Evolutionary conservation across 2,113 vertebrate species (phyloP), one percentile per base, ranked within the genome.

Genomic region (Gasterosteus aculeatus): DNA sequence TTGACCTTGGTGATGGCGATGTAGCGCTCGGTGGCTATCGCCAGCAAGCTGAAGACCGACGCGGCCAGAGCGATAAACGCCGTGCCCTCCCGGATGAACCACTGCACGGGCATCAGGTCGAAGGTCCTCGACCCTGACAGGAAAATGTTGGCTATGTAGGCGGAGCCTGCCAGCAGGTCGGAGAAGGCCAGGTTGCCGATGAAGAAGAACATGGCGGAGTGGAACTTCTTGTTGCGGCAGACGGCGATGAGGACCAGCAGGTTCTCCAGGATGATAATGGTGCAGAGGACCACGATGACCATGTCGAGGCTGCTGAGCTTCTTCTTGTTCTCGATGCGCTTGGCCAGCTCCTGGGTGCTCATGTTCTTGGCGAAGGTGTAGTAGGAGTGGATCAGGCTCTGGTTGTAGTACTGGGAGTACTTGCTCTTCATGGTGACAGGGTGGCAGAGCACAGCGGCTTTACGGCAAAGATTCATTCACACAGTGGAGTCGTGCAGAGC

Each of bases 191-290:
- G 41, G 72, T 99, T 99, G 8, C 97, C 97, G 7, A 99, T 96
- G 88, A 99, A 98, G 86, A 98, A 94, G 88, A 97, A 99, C 97
- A 98, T 99, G 88, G 97, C 97, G 0, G 98, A 94, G 89, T 99
- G 98, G 26, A 99, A 97, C 77, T 97, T 96, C 77, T 96, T 97
- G 92, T 99, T 98, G 47, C 97, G 95, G 49, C 90, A 96, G 1
- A 99, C 95, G 0, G 98, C 95, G 0, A 95, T 69, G 1, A 99
- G 95, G 12, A 99, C 97, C 78, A 99, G 81, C 0, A 98, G 91
- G 90, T 99, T 99, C 88, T 99, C 97, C 83, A 97, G 76, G 51
- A 98, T 95, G 51, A 98, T 97, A 91, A 97, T 78, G 44, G 94
- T 95, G 87, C 98, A 99, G 2, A 99, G 81, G 0, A 96, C 1